A percentile compares a stretch with the other conserved stretches of the same genome.
Evolutionary conservation across 2,113 vertebrate genomes (phyloP).

Genomic region (Onychostruthus taczanowskii): DNA sequence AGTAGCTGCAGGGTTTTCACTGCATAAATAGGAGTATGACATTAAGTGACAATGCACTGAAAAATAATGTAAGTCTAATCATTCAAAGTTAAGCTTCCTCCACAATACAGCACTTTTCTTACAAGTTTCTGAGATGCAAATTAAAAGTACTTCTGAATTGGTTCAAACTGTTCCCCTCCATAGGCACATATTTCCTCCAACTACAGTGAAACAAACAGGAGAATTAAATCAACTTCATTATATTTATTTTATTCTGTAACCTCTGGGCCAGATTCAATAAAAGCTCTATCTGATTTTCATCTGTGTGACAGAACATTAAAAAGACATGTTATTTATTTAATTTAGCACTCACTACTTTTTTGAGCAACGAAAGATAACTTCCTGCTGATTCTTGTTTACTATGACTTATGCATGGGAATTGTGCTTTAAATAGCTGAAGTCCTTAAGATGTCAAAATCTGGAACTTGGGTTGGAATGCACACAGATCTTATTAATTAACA

Average conservation of each 20-base stretch:
- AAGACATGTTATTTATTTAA: slow-evolving; percentile 49
- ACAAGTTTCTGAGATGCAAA: not conserved
- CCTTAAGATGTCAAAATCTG: slow-evolving; percentile 45
- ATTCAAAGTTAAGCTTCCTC: not conserved
- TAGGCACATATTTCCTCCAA: slow-evolving; percentile 5
- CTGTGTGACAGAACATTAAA: slow-evolving; percentile 49
- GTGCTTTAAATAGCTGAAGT: slow-evolving; percentile 54
- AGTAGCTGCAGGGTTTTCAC: not conserved
- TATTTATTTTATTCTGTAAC: slow-evolving; percentile 43
- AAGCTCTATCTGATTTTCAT: slow-evolving; percentile 32
- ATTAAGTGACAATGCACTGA: slow-evolving; percentile 4
- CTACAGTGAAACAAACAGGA: slow-evolving; percentile 5
- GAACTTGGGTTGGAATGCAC: slow-evolving; percentile 21
- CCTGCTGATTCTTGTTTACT: slow-evolving; percentile 53
- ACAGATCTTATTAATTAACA: slow-evolving; percentile 43
- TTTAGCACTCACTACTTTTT: slow-evolving; percentile 54
- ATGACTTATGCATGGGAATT: not conserved
- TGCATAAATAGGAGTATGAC: not conserved
- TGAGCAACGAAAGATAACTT: slow-evolving; percentile 53
- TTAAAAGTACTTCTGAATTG: not conserved
- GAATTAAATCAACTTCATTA: slow-evolving; percentile 26
- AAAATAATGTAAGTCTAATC: not conserved
- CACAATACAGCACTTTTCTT: not conserved
- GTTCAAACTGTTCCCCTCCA: not conserved
- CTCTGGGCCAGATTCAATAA: slow-evolving; percentile 42